These are phyloP conservation scores for Phaethornis superciliosus DNA, from an alignment of 2,113 vertebrate genomes.

Conservation along the genomic window DNA sequence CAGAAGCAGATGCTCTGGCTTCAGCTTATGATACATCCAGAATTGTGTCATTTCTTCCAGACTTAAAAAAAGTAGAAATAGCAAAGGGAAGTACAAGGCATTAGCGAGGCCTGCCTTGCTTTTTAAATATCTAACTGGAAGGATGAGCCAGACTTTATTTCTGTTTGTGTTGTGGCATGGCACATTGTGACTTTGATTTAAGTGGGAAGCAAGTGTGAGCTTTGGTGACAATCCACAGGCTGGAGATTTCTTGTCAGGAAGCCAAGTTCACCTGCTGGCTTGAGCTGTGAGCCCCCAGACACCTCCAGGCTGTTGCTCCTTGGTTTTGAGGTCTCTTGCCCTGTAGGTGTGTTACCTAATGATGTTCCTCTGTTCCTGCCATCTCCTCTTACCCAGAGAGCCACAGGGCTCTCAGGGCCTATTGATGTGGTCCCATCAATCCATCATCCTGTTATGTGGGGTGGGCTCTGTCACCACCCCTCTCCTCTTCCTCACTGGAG, in stretches of 20 bases:
- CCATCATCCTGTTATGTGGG: slow-evolving; percentile 11
- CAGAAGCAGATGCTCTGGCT: background rate
- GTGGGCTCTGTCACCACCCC: background rate
- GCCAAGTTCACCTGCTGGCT: background rate
- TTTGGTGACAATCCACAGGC: slow-evolving; percentile 1
- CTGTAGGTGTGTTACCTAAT: background rate
- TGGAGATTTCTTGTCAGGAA: background rate
- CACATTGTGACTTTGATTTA: slow-evolving; percentile 16
- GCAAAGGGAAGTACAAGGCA: background rate
- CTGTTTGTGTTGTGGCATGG: background rate
- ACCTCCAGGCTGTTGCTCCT: background rate
- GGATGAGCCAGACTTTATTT: background rate
- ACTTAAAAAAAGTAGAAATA: background rate
- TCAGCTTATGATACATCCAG: background rate
- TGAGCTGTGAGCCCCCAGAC: background rate
- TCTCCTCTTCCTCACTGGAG: background rate
- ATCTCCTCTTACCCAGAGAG: background rate
- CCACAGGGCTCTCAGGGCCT: background rate
- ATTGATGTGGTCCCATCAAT: slow-evolving; percentile 53
- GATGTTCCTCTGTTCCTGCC: background rate
- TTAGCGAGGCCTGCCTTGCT: background rate
- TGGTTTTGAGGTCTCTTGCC: background rate
- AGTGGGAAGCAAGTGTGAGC: background rate
- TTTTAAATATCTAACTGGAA: background rate
- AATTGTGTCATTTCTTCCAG: background rate